Evolutionary conservation across 2,113 vertebrate species (phyloP).

Genomic region (Brachypodius melanocephalos): DNA sequence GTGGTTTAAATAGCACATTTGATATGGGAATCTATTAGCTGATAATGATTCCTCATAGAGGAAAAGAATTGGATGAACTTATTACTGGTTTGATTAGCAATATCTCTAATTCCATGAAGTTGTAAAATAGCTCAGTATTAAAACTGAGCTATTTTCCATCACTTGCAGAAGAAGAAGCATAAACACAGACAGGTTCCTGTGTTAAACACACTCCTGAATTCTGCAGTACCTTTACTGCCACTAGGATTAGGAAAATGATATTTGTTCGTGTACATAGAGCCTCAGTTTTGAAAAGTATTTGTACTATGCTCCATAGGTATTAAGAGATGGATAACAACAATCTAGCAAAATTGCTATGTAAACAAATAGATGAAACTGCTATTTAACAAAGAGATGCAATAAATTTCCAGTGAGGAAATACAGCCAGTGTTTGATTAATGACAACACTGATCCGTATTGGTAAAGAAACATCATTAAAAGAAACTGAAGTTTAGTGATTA

Average conservation of each 20-base stretch:
- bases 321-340: neutral
- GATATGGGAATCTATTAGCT: slow-evolving; percentile 4
- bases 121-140: neutral
- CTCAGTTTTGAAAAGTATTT: neutral
- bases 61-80: neutral
- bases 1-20: slow-evolving; percentile 5
- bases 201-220: neutral
- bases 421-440: neutral
- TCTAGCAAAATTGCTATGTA: neutral
- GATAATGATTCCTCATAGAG: neutral
- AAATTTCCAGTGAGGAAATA: neutral
- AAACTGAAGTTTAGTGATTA: neutral
- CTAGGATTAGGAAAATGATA: neutral
- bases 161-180: neutral
- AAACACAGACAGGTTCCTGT: neutral
- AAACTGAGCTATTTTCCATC: neutral
- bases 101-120: neutral
- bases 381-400: neutral
- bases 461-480: neutral
- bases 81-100: slow-evolving; percentile 1
- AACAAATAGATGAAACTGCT: neutral
- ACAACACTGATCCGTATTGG: neutral
- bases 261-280: neutral
- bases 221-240: neutral
- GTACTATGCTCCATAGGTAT: neutral